Evolutionary conservation across 2,888 invertebrate species (phyloP).

Genomic region (Agrotis puta): DNA sequence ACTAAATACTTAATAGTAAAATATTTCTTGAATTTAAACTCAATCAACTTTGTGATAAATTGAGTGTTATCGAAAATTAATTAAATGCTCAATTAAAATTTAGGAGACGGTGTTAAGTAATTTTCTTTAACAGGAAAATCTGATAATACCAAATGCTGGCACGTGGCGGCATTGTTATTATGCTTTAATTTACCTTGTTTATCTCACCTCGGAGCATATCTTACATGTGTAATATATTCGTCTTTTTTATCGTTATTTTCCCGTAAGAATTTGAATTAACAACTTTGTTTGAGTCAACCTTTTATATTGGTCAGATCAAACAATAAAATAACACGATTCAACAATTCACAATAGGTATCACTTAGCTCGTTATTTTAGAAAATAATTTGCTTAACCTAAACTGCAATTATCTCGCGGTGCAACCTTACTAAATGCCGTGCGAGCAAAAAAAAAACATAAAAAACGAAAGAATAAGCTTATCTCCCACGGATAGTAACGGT

Average conservation of each 20-base stretch:
- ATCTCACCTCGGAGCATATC: conserved; percentile 11
- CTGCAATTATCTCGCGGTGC: conserved; percentile 11
- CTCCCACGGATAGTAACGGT: conserved; percentile 65
- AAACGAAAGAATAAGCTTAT: conserved; percentile 37
- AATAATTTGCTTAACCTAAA: conserved; percentile 4
- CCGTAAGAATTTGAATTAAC: background rate
- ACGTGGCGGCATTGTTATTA: conserved; percentile 7
- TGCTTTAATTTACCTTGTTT: conserved; percentile 31
- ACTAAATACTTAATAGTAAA: no score
- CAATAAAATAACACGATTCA: background rate
- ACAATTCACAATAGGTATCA: background rate
- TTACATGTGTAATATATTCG: conserved; percentile 4
- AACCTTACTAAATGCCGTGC: conserved; percentile 14
- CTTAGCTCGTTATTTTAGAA: background rate
- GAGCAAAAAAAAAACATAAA: conserved; percentile 27
- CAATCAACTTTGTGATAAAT: background rate
- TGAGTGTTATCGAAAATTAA: background rate
- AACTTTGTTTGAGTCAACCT: background rate
- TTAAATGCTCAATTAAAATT: conserved; percentile 10
- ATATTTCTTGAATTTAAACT: background rate
- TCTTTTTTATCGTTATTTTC: background rate
- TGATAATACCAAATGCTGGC: background rate
- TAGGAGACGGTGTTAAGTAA: conserved; percentile 6
- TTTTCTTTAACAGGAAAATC: conserved; percentile 35
- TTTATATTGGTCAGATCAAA: background rate